Conservation (phyloP, 2,113 vertebrate genomes). For the Tachuris rubrigastra region DNA sequence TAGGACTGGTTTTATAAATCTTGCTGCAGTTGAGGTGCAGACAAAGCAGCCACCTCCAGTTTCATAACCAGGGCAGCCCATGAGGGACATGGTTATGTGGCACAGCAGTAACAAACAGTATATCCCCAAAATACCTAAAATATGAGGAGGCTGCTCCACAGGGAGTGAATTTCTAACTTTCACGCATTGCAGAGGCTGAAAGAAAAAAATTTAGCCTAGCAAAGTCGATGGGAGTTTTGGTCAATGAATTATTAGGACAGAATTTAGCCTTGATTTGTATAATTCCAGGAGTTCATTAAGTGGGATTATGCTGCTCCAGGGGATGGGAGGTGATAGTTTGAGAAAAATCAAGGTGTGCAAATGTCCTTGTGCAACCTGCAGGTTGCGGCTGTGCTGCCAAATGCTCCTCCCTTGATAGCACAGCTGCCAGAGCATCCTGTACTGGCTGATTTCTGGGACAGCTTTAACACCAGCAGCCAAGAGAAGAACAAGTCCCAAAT, state of each 20-base stretch:
- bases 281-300: not conserved
- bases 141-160: not conserved
- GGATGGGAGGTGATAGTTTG: not conserved
- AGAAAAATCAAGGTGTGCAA: not conserved
- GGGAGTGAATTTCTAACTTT: not conserved
- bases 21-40: not conserved
- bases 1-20: not conserved
- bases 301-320: not conserved
- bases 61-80: not conserved
- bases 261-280: not conserved
- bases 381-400: not conserved
- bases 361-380: not conserved
- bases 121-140: not conserved
- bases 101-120: not conserved
- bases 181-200: not conserved
- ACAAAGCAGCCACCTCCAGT: not conserved
- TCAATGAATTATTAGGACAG: not conserved
- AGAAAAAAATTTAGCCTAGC: not conserved
- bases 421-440: not conserved
- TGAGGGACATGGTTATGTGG: not conserved
- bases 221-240: not conserved
- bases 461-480: not conserved
- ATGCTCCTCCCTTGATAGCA: not conserved
- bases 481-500: not conserved
- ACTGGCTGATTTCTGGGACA: not conserved